These are phyloP conservation scores for Girardinichthys multiradiatus DNA, from an alignment of 2,113 vertebrate genomes.

Conservation along the genomic window DNA sequence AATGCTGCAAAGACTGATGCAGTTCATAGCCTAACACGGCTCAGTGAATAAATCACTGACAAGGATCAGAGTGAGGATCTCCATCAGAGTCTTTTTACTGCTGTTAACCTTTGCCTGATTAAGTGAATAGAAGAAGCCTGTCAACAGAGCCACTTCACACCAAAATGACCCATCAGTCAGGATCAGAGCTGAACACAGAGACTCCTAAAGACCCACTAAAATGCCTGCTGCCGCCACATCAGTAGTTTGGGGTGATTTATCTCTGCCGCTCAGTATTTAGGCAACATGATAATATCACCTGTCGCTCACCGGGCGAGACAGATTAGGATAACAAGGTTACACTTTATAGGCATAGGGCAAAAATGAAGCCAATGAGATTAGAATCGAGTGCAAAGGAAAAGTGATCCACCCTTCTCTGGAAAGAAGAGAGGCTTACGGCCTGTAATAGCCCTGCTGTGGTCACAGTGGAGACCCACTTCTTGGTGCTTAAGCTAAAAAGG, in stretches of 20 bases:
- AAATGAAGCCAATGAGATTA: constrained; percentile 81
- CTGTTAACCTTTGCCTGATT: constrained; percentile 55
- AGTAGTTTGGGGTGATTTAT: constrained; percentile 66
- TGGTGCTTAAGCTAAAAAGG: constrained; percentile 61
- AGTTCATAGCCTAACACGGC: constrained; percentile 36
- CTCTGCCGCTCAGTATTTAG: constrained; percentile 58
- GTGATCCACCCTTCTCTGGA: constrained; percentile 79
- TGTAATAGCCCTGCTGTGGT: constrained; percentile 78
- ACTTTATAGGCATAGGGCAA: constrained; percentile 73
- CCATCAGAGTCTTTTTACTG: constrained; percentile 26
- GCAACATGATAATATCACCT: constrained; percentile 70
- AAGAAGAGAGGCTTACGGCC: constrained; percentile 75
- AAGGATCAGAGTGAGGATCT: constrained; percentile 20
- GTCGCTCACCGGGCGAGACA: constrained; percentile 70
- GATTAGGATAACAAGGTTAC: constrained; percentile 79
- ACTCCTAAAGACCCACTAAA: constrained; percentile 21
- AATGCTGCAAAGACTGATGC: constrained; percentile 28
- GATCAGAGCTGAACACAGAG: constrained; percentile 20
- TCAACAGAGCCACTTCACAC: constrained; percentile 47
- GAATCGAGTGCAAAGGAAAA: constrained; percentile 79
- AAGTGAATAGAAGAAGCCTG: constrained; percentile 50
- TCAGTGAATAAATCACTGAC: constrained; percentile 59
- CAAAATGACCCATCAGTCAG: constrained; percentile 55
- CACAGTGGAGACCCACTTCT: constrained; percentile 74
- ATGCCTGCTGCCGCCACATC: constrained; percentile 3